Percentiles rank a stretch among this genome's conserved stretches.
Evolutionary conservation across 2,113 vertebrate species (phyloP).

Genomic region (Myotis davidii): DNA sequence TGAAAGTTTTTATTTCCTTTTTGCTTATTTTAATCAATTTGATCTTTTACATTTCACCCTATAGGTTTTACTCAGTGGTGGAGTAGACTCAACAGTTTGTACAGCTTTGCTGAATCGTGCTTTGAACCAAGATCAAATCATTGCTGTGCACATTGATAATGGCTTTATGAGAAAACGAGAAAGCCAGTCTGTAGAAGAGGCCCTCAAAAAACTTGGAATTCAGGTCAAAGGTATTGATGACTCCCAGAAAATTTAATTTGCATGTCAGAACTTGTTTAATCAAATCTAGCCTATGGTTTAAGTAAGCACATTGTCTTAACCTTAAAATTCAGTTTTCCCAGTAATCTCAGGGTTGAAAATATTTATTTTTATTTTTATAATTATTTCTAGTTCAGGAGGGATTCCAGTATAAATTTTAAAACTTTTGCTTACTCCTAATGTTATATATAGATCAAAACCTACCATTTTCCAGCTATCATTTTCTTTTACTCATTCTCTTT

Average conservation of each 20-base stretch:
- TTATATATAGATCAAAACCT: neutral
- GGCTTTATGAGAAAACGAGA: conserved; percentile 99
- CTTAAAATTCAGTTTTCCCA: neutral
- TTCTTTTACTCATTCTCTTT: neutral
- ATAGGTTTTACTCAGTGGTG: conserved; percentile 96
- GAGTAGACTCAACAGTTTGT: conserved; percentile 98
- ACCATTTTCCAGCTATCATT: neutral
- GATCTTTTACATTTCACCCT: neutral
- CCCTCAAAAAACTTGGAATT: conserved; percentile 96
- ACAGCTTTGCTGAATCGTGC: conserved; percentile 97
- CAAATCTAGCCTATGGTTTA: neutral
- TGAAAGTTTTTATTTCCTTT: neutral
- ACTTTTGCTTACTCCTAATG: neutral
- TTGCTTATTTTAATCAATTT: neutral
- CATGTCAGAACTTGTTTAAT: neutral
- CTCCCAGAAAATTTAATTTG: neutral
- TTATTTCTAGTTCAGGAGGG: neutral
- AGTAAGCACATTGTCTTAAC: neutral
- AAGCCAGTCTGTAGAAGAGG: conserved; percentile 97
- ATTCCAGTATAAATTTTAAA: neutral
- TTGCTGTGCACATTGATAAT: conserved; percentile 98
- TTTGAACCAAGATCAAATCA: conserved; percentile 94
- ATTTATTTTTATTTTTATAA: neutral
- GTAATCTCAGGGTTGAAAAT: neutral
- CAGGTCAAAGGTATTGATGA: conserved; percentile 93